Base-by-base conservation (phyloP, 2,113 vertebrate species). In the Cnemophilus loriae region DNA sequence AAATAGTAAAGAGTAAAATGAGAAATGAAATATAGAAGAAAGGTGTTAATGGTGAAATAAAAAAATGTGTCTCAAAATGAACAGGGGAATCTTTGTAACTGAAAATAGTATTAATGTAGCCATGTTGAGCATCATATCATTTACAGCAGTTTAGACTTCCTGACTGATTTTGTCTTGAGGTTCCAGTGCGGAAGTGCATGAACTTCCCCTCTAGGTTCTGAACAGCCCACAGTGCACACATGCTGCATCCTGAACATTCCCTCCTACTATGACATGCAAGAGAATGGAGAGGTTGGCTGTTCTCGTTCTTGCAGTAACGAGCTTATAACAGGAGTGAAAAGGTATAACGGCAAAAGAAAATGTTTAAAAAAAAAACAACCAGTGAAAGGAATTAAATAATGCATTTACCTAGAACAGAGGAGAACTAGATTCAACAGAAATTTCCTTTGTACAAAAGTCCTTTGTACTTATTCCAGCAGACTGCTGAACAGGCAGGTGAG, bases 1-100 rank as follows among this genome's bases (percentile, higher is more conserved):
- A 95, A 95, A 75, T 96, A 94, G 95, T 91, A 57, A 42, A 68
- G 35, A 17, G 10, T 22, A 30, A 85, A 93, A 95, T 90, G 84
- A 96, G 78, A 95, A 97, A 96, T 89, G 26, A 84, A 89, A 75
- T 79, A 80, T 2, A 77, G 61, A 89, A 90, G 56, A 60, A 28
- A 70, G n/a, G 33, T 3, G 4, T 71, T 92, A 91, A 78, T 55
- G 8, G 18, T 80, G 74, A 96, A 93, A 89, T 70, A 53, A 91
- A 92, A 92, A 90, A 97, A 92, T 6, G 3, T 37, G 9, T 52
- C 56, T 89, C 63, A 70, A 90, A 84, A 89, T 55, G 64, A 94
- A 74, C 33, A 24, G 57, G 23, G 10, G 33, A 81, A 39, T 67
- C 42, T 92, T 33, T 27, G 21, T 37, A 61, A 61, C 33, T 24